Percentiles rank a stretch among this genome's conserved stretches.
Conservation (phyloP, 2,888 invertebrate genomes). For the Limnephilus lunatus region DNA sequence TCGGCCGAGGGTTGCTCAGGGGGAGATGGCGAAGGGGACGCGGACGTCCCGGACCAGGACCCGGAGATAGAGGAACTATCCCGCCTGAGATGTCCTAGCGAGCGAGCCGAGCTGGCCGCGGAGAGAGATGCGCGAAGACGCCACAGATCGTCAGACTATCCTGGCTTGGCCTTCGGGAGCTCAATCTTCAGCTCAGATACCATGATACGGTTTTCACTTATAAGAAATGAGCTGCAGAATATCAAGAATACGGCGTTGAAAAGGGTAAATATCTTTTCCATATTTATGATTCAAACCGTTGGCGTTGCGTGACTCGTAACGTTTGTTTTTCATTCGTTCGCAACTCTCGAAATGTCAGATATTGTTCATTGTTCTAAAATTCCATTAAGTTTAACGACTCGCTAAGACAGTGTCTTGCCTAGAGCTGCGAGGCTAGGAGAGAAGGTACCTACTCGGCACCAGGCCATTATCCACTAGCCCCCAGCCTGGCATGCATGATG, state of each 20-base stretch:
- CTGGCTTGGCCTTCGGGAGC: conserved; percentile 92
- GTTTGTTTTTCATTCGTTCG: conserved; percentile 5
- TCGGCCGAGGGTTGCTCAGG: conserved; percentile 74
- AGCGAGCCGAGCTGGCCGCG: conserved; percentile 91
- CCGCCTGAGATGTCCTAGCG: conserved; percentile 91
- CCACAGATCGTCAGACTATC: conserved; percentile 93
- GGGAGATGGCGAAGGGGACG: conserved; percentile 74
- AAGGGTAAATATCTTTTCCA: conserved; percentile 86
- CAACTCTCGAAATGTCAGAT: not conserved
- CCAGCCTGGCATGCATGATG: conserved; percentile 21
- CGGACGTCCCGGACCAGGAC: conserved; percentile 82
- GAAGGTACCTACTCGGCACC: not conserved
- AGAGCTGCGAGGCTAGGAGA: conserved; percentile 2
- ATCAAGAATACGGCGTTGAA: conserved; percentile 97
- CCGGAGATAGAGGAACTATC: conserved; percentile 89
- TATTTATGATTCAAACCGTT: not conserved
- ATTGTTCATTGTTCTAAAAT: conserved; percentile 30
- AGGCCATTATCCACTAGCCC: not conserved
- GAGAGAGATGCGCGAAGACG: conserved; percentile 88
- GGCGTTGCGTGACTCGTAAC: not conserved
- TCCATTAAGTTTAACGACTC: conserved; percentile 50
- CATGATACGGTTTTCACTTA: conserved; percentile 98
- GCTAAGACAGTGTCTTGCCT: not conserved
- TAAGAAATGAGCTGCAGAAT: conserved; percentile 97
- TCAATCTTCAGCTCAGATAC: conserved; percentile 97